These are phyloP conservation scores for Tethea ocularis DNA, from an alignment of 2,888 invertebrate species.

Conservation along the genomic window DNA sequence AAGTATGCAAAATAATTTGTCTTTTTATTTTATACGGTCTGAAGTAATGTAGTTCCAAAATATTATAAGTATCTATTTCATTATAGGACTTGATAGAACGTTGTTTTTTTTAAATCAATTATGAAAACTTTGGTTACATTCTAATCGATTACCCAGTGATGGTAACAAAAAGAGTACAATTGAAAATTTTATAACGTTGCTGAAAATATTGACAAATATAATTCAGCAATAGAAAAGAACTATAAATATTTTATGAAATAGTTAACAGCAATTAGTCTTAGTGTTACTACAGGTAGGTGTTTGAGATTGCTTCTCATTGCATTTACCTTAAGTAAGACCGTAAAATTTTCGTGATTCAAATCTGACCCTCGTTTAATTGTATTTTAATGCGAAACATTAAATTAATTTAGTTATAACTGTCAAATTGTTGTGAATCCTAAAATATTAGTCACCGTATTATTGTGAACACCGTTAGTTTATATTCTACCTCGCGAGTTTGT, in stretches of 20 bases:
- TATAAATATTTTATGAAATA: not conserved
- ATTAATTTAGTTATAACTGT: not conserved
- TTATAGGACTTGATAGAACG: too few species aligned
- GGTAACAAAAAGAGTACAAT: not conserved
- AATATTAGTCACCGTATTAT: too few species aligned
- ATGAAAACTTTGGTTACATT: not conserved
- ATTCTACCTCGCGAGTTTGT: too few species aligned
- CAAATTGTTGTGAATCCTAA: not conserved
- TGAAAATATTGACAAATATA: not conserved
- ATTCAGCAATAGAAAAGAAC: not conserved
- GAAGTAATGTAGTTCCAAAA: not conserved
- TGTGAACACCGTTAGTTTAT: too few species aligned
- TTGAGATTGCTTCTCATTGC: not conserved
- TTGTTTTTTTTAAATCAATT: not conserved
- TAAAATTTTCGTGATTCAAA: conserved; percentile 2
- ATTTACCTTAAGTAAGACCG: not conserved
- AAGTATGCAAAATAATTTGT: too few species aligned
- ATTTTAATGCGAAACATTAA: not conserved
- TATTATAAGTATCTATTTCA: not conserved
- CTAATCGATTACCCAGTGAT: not conserved
- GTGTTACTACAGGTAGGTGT: not conserved
- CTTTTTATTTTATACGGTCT: too few species aligned
- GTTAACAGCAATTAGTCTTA: not conserved
- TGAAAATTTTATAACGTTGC: not conserved
- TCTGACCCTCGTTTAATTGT: not conserved